Conservation (phyloP, 2,113 vertebrate genomes). For the Sphaerodactylus townsendi region DNA sequence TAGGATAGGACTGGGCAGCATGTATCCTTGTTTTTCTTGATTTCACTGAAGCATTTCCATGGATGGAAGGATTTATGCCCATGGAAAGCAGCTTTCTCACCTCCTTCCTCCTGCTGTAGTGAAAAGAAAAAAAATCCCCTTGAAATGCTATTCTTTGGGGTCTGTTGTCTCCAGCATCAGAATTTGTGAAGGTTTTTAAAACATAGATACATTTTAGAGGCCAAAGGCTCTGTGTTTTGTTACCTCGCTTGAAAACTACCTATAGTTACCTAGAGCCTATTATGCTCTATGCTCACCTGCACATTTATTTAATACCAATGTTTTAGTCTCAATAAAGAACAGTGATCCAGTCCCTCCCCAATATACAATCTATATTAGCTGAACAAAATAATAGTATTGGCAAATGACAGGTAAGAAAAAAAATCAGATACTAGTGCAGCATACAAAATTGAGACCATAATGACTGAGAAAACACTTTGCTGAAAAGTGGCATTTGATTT, state of each 20-base stretch:
- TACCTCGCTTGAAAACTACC: neutral
- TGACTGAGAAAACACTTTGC: neutral
- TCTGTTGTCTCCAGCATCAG: too few species aligned
- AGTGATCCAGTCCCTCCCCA: neutral
- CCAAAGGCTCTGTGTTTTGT: neutral
- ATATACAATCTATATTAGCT: neutral
- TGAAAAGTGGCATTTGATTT: neutral
- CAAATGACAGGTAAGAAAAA: neutral
- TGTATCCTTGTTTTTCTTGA: neutral
- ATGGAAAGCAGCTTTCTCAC: too few species aligned
- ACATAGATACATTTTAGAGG: too few species aligned
- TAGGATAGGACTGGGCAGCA: neutral
- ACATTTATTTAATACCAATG: constrained; percentile 11
- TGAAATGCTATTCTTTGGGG: too few species aligned
- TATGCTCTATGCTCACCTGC: neutral
- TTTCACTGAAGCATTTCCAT: too few species aligned
- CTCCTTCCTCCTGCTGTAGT: too few species aligned
- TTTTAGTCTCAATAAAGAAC: neutral
- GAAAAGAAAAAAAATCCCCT: too few species aligned
- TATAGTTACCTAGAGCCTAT: neutral
- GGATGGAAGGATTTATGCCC: too few species aligned
- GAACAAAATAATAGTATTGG: neutral
- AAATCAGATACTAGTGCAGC: neutral
- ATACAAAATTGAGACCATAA: neutral
- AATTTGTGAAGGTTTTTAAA: too few species aligned